Evolutionary conservation across 2,113 vertebrate species (phyloP).

Genomic region (Xyrauchen texanus): DNA sequence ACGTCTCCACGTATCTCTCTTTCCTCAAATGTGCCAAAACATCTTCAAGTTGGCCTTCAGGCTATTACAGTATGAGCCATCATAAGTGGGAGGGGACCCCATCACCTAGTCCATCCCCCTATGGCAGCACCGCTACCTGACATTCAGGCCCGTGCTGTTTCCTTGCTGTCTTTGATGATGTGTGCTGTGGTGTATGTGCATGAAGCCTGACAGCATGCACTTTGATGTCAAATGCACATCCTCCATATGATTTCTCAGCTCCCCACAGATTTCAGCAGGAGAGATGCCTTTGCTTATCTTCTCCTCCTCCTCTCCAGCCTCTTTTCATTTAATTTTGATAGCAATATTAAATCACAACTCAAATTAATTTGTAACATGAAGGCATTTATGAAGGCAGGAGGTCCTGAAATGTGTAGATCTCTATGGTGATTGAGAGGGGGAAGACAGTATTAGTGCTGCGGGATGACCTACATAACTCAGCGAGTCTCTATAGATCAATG

Average conservation of each 20-base stretch:
- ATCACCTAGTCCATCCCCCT: conserved; percentile 6
- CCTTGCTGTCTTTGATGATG: conserved; percentile 43
- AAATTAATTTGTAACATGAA: conserved; percentile 9
- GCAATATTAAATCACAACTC: conserved; percentile 8
- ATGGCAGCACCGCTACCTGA: conserved; percentile 32
- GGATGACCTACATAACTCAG: conserved; percentile 32
- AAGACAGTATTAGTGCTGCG: conserved; percentile 11
- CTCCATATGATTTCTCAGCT: background rate
- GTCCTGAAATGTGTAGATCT: background rate
- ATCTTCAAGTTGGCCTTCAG: background rate
- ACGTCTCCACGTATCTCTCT: background rate
- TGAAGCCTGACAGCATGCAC: conserved; percentile 24
- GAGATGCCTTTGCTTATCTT: conserved; percentile 4
- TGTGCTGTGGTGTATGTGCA: conserved; percentile 14
- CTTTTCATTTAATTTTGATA: conserved; percentile 11
- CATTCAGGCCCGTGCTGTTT: conserved; percentile 42
- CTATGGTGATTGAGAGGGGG: background rate
- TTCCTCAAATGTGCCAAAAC: background rate
- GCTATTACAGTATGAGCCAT: background rate
- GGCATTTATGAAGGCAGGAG: background rate
- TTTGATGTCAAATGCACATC: conserved; percentile 19
- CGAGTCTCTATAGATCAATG: too few species aligned
- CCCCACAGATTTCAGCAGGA: background rate
- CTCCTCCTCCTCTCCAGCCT: too few species aligned
- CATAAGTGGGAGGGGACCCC: background rate